These are phyloP conservation scores for Centropristis striata DNA, from an alignment of 2,113 vertebrate species.

Conservation along the genomic window DNA sequence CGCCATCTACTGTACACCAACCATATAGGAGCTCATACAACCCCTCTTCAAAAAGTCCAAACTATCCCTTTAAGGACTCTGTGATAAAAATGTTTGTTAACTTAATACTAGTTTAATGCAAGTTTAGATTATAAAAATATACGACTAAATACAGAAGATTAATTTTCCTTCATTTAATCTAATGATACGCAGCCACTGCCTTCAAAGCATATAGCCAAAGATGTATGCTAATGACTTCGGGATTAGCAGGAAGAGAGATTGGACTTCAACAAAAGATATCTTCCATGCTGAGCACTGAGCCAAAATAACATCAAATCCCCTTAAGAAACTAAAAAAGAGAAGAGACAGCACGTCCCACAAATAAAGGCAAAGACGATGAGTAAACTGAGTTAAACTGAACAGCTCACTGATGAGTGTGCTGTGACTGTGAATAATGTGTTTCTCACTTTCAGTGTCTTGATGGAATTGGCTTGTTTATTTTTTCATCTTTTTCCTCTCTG, in stretches of 20 bases:
- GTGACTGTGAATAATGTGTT: slow-evolving; percentile 28
- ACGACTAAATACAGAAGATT: slow-evolving; percentile 22
- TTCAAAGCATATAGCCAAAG: slow-evolving; percentile 69
- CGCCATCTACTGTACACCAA: too few relatives aligned
- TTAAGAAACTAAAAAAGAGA: background rate
- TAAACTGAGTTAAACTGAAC: slow-evolving; percentile 7
- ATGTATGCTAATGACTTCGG: slow-evolving; percentile 48
- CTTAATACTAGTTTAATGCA: slow-evolving; percentile 12
- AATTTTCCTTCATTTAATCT: slow-evolving; percentile 11
- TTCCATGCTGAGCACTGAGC: slow-evolving; percentile 27
- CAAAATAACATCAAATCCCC: slow-evolving; percentile 40
- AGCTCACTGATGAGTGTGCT: slow-evolving; percentile 30
- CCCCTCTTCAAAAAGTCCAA: too few relatives aligned
- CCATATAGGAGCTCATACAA: too few relatives aligned
- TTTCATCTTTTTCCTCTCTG: background rate
- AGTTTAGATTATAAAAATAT: slow-evolving; percentile 36
- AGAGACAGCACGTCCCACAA: background rate
- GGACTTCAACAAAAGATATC: slow-evolving; percentile 34
- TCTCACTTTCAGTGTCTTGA: slow-evolving; percentile 1
- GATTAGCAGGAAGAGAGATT: slow-evolving; percentile 37
- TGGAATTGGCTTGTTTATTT: slow-evolving; percentile 34
- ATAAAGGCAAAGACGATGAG: slow-evolving; percentile 5
- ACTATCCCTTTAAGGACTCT: background rate
- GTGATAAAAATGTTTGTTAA: background rate
- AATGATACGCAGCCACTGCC: slow-evolving; percentile 41